These are phyloP conservation scores for Trogon surrucura DNA, from an alignment of 2,113 vertebrate species.

Conservation along the genomic window DNA sequence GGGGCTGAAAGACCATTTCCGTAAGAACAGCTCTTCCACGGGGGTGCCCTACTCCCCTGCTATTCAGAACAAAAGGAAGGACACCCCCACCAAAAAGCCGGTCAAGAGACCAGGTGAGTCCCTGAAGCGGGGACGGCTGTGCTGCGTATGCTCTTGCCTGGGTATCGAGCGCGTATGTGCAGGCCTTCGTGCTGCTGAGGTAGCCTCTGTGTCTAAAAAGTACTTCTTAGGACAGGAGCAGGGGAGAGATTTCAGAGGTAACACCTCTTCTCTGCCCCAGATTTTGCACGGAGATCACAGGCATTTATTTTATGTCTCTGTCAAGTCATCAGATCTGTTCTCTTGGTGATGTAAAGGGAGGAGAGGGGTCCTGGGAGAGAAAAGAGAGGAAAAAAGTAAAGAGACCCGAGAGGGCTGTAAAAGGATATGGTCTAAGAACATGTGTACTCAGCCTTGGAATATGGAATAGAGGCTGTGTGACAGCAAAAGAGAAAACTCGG, in stretches of 20 bases:
- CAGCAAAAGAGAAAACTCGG: neutral
- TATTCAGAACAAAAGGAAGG: conserved; percentile 94
- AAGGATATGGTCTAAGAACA: neutral
- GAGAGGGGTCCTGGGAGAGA: neutral
- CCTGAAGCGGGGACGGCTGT: neutral
- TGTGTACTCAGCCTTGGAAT: neutral
- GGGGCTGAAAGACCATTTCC: conserved; percentile 95
- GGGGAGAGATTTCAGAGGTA: neutral
- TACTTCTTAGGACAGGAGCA: neutral
- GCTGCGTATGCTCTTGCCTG: neutral
- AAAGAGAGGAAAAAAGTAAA: neutral
- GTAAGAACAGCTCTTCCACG: conserved; percentile 90
- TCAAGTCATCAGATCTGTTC: neutral
- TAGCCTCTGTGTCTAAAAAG: neutral
- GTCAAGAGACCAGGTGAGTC: conserved; percentile 92
- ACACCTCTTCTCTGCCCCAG: neutral
- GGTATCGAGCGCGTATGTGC: fast-evolving
- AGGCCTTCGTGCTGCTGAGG: neutral
- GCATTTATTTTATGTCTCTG: neutral
- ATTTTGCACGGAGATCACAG: neutral
- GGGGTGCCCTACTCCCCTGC: conserved; percentile 94
- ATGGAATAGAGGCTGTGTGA: neutral
- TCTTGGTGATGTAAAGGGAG: neutral
- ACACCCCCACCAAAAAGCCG: conserved; percentile 96
- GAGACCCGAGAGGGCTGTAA: neutral